phyloP scores from a whole-genome alignment of 2,888 invertebrate genomes.

The Tenthredo amoena region DNA sequence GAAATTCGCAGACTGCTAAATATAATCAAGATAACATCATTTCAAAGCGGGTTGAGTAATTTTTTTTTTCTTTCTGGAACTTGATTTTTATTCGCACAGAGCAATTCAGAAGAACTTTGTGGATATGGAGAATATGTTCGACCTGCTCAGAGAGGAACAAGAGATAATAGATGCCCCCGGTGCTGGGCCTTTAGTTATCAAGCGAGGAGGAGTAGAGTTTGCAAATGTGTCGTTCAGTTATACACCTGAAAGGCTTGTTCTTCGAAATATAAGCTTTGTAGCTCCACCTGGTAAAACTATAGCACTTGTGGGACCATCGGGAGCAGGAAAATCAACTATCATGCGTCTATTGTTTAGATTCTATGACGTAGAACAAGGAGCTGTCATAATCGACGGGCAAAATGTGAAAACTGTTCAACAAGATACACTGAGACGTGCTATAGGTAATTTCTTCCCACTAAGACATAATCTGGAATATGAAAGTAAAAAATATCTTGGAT shows the following conservation, averaged over 20 bases:
- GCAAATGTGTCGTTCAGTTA: conserved; percentile 95
- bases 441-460: conserved; percentile 78
- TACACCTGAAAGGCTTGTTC: conserved; percentile 86
- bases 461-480: neutral
- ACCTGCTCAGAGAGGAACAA: conserved; percentile 91
- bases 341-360: conserved; percentile 97
- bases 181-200: conserved; percentile 85
- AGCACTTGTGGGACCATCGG: conserved; percentile 93
- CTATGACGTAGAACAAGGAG: conserved; percentile 95
- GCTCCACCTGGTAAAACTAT: conserved; percentile 92
- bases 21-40: neutral
- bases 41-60: neutral
- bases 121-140: conserved; percentile 99
- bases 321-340: conserved; percentile 97
- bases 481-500: neutral
- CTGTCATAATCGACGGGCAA: conserved; percentile 93
- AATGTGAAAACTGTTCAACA: conserved; percentile 93
- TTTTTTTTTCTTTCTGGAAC: conserved; percentile 12
- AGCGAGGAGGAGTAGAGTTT: conserved; percentile 91
- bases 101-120: conserved; percentile 98
- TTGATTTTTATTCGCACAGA: conserved; percentile 79
- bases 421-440: conserved; percentile 89
- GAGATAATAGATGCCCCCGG: conserved; percentile 93
- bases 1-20: neutral
- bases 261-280: conserved; percentile 88